phyloP scores from a whole-genome alignment of 2,888 invertebrate species.

The Cosmia pyralina region DNA sequence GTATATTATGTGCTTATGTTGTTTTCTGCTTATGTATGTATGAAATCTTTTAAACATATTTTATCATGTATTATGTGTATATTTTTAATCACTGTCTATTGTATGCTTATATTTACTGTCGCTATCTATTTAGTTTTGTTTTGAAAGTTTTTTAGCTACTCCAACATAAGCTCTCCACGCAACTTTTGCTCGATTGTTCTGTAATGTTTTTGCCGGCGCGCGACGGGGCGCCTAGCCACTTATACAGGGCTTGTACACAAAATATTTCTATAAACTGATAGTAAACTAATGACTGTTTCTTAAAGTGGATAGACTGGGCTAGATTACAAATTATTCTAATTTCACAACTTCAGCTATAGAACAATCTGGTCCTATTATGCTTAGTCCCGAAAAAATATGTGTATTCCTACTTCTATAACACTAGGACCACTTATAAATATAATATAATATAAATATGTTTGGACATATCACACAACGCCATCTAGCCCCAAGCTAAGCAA shows the following conservation, averaged over 20 bases:
- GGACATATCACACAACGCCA: too few relatives aligned
- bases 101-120: background rate
- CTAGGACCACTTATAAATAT: background rate
- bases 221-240: too few relatives aligned
- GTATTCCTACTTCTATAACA: background rate
- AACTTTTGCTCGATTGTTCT: too few relatives aligned
- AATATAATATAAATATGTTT: too few relatives aligned
- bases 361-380: background rate
- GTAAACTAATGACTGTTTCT: too few relatives aligned
- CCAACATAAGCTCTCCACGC: too few relatives aligned
- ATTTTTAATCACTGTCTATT: background rate
- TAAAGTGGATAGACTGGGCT: too few relatives aligned
- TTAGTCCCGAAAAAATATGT: background rate
- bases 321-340: too few relatives aligned
- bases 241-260: too few relatives aligned
- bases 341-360: background rate
- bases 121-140: background rate
- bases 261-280: too few relatives aligned
- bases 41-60: background rate
- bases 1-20: background rate
- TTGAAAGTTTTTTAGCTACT: background rate
- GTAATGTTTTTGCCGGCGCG: too few relatives aligned
- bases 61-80: background rate
- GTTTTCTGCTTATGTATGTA: background rate
- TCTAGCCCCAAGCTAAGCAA: too few relatives aligned